phyloP scores from a whole-genome alignment of 1,140 invertebrate genomes.

The Apis cerana region DNA sequence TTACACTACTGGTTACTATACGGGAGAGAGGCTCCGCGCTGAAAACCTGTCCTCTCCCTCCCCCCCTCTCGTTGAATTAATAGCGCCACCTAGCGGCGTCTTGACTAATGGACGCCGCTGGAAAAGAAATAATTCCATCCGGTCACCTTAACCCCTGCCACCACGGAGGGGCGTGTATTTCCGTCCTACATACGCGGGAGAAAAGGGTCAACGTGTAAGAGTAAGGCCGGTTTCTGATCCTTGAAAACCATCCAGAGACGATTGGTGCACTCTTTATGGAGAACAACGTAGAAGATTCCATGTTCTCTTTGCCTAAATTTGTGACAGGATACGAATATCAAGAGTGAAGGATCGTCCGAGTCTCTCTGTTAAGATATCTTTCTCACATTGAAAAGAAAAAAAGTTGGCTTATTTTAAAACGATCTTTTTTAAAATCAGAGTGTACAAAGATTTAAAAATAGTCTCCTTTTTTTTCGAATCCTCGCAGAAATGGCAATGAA shows the following conservation, averaged over 20 bases:
- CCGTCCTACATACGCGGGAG: neutral
- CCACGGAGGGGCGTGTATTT: neutral
- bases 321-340: no score
- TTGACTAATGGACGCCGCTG: slow-evolving; percentile 24
- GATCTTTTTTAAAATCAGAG: no score
- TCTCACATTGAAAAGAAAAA: no score
- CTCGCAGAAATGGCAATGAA: neutral
- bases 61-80: slow-evolving; percentile 10
- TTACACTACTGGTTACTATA: slow-evolving; percentile 40
- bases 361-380: no score
- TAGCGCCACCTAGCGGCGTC: neutral
- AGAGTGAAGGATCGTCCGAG: no score
- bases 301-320: no score
- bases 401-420: no score
- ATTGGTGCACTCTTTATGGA: neutral
- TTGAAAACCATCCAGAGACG: neutral
- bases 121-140: slow-evolving; percentile 42
- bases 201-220: neutral
- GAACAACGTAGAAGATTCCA: neutral
- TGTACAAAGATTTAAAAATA: no score
- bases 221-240: neutral
- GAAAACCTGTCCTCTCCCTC: neutral
- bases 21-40: neutral
- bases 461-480: no score
- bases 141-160: slow-evolving; percentile 13